A percentile compares a stretch with the other conserved stretches of the same genome.
Conservation (phyloP, 1,140 invertebrate species). For the Periplaneta americana region DNA sequence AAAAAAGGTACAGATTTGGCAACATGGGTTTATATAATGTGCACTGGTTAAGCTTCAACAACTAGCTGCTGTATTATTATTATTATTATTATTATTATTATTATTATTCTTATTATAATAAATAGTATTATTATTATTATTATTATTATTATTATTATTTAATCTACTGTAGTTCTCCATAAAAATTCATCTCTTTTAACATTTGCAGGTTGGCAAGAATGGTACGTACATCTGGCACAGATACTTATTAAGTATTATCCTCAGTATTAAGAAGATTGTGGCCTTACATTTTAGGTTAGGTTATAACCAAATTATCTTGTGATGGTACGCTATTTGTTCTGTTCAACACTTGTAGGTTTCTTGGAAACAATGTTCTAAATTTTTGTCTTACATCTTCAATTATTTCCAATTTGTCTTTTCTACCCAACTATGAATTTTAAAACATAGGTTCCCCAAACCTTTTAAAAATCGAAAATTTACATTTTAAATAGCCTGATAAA, state of each 20-base stretch:
- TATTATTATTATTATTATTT: background rate
- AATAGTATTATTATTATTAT: background rate
- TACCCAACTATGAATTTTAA: too few relatives aligned
- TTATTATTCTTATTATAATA: background rate
- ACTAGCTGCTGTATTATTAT: background rate
- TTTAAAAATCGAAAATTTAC: too few relatives aligned
- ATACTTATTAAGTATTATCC: too few relatives aligned
- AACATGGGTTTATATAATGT: background rate
- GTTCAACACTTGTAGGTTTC: too few relatives aligned
- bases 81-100: background rate
- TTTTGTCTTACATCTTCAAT: too few relatives aligned
- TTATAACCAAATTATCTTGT: too few relatives aligned
- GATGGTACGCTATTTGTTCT: too few relatives aligned
- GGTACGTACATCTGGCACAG: background rate
- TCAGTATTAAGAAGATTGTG: background rate
- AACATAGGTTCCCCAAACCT: too few relatives aligned
- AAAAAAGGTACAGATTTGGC: background rate
- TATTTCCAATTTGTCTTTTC: too few relatives aligned
- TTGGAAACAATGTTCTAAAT: too few relatives aligned
- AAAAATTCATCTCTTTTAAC: background rate
- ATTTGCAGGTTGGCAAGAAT: background rate
- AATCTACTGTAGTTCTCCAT: background rate
- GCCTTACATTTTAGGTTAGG: background rate
- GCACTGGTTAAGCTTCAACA: background rate
- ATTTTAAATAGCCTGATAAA: too few relatives aligned